A percentile compares a stretch with the other conserved stretches of the same genome.
phyloP scores from a whole-genome alignment of 2,888 invertebrate genomes.

The Caenorhabditis plicata region DNA sequence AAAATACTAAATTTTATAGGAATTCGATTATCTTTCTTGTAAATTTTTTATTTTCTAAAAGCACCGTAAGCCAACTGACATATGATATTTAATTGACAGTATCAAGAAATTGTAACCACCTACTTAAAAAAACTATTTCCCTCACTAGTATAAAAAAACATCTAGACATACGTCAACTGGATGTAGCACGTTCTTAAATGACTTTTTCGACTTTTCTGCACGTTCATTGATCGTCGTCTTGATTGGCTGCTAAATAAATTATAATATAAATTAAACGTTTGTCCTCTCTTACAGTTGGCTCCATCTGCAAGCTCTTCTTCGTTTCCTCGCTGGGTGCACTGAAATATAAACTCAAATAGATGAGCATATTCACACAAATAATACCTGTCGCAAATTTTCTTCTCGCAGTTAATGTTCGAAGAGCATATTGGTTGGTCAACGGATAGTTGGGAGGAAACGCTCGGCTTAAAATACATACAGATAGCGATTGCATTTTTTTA shows the following conservation, averaged over 20 bases:
- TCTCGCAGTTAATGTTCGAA: too few relatives aligned
- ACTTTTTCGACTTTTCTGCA: slow-evolving; percentile 13
- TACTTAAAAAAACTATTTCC: background rate
- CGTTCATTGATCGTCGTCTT: slow-evolving; percentile 14
- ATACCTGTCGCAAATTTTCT: too few relatives aligned
- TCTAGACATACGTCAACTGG: slow-evolving; percentile 7
- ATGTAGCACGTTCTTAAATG: slow-evolving; percentile 4
- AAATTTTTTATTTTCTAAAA: too few relatives aligned
- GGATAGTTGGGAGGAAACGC: slow-evolving; percentile 25
- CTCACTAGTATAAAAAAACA: background rate
- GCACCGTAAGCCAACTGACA: too few relatives aligned
- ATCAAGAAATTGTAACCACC: background rate
- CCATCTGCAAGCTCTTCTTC: too few relatives aligned
- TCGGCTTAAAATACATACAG: slow-evolving; percentile 23
- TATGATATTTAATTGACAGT: slow-evolving; percentile 1
- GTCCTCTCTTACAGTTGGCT: too few relatives aligned
- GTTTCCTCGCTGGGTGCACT: too few relatives aligned
- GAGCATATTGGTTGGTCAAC: slow-evolving; percentile 8
- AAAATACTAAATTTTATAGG: too few relatives aligned
- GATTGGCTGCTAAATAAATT: slow-evolving; percentile 8
- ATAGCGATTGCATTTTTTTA: slow-evolving; percentile 1
- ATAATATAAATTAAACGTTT: too few relatives aligned
- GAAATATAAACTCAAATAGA: too few relatives aligned
- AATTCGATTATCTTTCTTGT: too few relatives aligned
- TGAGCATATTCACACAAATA: too few relatives aligned